phyloP scores from a whole-genome alignment of 2,888 invertebrate species.

The Dicyrtoma fusca region DNA sequence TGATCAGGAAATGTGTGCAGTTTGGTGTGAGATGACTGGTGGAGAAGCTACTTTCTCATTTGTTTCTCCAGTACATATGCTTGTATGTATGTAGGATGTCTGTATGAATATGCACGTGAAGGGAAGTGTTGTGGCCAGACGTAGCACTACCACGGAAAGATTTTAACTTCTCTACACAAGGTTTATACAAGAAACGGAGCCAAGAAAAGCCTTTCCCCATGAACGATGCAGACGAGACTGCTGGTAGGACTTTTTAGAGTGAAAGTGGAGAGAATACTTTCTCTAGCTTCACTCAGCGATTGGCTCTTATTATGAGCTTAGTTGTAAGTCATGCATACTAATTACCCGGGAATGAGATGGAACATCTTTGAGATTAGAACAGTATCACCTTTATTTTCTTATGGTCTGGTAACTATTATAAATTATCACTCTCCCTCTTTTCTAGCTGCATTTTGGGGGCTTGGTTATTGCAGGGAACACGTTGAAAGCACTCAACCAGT shows the following conservation, averaged over 20 bases:
- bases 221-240: background rate
- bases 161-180: too few species aligned
- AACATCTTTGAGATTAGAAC: slow-evolving; percentile 25
- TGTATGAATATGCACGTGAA: background rate
- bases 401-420: slow-evolving; percentile 30
- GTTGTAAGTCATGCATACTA: slow-evolving; percentile 33
- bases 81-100: background rate
- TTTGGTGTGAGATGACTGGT: background rate
- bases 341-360: slow-evolving; percentile 31
- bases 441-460: too few species aligned
- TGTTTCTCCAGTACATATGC: background rate
- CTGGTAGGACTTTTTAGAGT: background rate
- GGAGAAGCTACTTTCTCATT: background rate
- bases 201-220: slow-evolving; percentile 5
- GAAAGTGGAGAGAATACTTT: slow-evolving; percentile 13
- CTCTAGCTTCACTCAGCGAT: slow-evolving; percentile 10
- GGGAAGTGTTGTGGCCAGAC: too few species aligned
- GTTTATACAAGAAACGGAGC: too few species aligned
- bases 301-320: slow-evolving; percentile 26
- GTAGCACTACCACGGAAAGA: background rate
- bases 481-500: background rate
- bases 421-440: slow-evolving; percentile 23
- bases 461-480: background rate
- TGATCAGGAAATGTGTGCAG: slow-evolving; percentile 4
- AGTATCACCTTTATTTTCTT: slow-evolving; percentile 33